A percentile compares a stretch with the other conserved stretches of the same genome.
phyloP scores from a whole-genome alignment of 2,888 invertebrate species.

The Netelia inedita region DNA sequence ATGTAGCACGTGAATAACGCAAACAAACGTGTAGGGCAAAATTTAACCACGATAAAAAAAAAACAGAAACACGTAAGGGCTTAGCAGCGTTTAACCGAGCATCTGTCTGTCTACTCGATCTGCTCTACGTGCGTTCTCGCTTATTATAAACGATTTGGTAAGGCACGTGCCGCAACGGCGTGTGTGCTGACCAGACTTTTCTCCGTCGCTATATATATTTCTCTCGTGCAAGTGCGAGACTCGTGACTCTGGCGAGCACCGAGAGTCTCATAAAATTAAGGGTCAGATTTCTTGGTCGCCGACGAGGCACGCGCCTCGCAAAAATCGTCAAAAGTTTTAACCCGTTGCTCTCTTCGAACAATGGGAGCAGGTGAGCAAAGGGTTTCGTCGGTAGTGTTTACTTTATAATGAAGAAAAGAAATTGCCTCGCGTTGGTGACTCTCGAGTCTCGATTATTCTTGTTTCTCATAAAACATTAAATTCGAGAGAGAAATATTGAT shows the following conservation, averaged over 20 bases:
- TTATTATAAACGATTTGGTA: conserved; percentile 62
- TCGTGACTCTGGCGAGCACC: conserved; percentile 56
- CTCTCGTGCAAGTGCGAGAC: conserved; percentile 35
- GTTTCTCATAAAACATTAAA: neutral
- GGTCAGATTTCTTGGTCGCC: conserved; percentile 75
- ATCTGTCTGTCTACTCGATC: conserved; percentile 58
- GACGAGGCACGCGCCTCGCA: conserved; percentile 40
- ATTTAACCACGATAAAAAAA: conserved; percentile 3
- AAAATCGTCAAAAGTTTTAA: conserved; percentile 3
- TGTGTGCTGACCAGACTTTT: conserved; percentile 31
- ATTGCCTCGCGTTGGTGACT: neutral
- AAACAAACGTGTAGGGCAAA: conserved; percentile 27
- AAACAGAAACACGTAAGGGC: conserved; percentile 6
- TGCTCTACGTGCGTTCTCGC: conserved; percentile 59
- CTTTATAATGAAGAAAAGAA: neutral
- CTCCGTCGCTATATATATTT: conserved; percentile 45
- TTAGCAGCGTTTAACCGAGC: conserved; percentile 35
- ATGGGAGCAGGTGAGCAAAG: conserved; percentile 77
- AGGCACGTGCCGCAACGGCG: conserved; percentile 67
- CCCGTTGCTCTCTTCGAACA: conserved; percentile 70
- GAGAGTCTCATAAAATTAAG: conserved; percentile 76
- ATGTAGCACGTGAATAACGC: neutral
- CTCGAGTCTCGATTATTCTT: neutral
- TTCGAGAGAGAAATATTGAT: neutral
- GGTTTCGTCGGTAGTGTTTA: conserved; percentile 2